Percentiles rank a stretch among this genome's conserved stretches.
phyloP scores from a whole-genome alignment of 1,140 invertebrate genomes.

The honey bee (Apis mellifera) region DNA sequence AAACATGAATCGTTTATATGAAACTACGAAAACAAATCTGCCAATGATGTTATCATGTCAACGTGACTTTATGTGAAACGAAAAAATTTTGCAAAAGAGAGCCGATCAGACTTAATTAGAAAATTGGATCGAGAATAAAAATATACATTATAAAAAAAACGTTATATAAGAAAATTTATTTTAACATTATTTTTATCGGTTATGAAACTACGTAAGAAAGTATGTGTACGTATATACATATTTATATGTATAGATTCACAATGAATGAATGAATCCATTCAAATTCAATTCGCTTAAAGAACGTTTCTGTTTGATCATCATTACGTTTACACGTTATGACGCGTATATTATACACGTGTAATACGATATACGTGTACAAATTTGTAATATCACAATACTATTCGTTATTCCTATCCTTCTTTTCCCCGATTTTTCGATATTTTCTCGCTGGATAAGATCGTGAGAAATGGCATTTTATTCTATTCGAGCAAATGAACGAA shows the following conservation, averaged over 20 bases:
- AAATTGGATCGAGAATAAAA: constrained; percentile 58
- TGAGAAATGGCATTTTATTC: neutral
- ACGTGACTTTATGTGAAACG: neutral
- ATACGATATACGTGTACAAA: too few species aligned
- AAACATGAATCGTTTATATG: neutral
- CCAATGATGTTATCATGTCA: constrained; percentile 19
- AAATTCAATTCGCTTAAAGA: constrained; percentile 54
- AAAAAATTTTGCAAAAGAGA: constrained; percentile 42
- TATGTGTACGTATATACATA: too few species aligned
- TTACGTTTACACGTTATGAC: neutral
- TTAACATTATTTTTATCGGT: constrained; percentile 10
- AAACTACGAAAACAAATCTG: neutral
- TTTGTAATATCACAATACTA: neutral
- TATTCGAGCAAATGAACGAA: neutral
- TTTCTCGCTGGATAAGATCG: neutral
- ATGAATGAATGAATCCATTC: constrained; percentile 50
- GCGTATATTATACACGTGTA: neutral
- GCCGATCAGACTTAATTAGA: constrained; percentile 51
- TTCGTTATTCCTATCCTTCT: neutral
- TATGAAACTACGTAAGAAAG: constrained; percentile 43
- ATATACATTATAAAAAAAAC: neutral
- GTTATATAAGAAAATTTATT: constrained; percentile 1
- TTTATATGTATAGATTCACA: too few species aligned
- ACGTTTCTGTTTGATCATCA: neutral
- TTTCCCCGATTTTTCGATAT: neutral